phyloP scores from a whole-genome alignment of 1,140 invertebrate genomes.

The Teleogryllus occipitalis region DNA sequence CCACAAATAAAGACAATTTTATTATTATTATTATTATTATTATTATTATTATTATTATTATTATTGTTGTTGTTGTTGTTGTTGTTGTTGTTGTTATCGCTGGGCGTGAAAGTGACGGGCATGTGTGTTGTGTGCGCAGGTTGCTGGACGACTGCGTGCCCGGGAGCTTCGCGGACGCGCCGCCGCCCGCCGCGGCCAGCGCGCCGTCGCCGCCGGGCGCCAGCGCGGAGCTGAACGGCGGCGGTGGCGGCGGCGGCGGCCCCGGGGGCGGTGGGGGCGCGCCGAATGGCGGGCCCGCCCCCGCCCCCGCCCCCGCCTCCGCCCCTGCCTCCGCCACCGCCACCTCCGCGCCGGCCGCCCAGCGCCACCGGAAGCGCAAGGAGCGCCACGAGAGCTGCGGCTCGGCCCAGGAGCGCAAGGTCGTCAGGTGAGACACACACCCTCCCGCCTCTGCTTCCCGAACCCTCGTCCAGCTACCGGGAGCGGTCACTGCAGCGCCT shows the following conservation, averaged over 20 bases:
- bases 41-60: too few relatives aligned
- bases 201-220: not conserved
- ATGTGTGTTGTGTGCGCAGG: not conserved
- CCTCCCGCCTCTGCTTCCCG: not conserved
- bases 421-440: slow-evolving; percentile 13
- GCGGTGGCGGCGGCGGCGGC: not conserved
- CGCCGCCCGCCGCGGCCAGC: not conserved
- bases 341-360: not conserved
- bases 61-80: too few relatives aligned
- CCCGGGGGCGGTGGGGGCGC: not conserved
- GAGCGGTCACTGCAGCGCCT: too few relatives aligned
- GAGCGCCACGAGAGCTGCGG: slow-evolving; percentile 14
- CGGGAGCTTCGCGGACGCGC: not conserved
- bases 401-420: slow-evolving; percentile 17
- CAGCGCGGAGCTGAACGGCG: not conserved
- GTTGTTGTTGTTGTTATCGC: too few relatives aligned
- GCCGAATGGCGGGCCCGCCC: not conserved
- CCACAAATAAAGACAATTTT: too few relatives aligned
- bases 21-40: too few relatives aligned
- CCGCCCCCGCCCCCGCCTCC: not conserved
- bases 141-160: not conserved
- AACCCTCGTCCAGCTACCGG: not conserved
- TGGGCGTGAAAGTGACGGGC: too few relatives aligned
- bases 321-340: not conserved
- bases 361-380: slow-evolving; percentile 19